Evolutionary conservation across 2,797 vertebrate species (phyloP), one percentile per base, ranked within the genome.

Genomic region (Takifugu ocellatus): DNA sequence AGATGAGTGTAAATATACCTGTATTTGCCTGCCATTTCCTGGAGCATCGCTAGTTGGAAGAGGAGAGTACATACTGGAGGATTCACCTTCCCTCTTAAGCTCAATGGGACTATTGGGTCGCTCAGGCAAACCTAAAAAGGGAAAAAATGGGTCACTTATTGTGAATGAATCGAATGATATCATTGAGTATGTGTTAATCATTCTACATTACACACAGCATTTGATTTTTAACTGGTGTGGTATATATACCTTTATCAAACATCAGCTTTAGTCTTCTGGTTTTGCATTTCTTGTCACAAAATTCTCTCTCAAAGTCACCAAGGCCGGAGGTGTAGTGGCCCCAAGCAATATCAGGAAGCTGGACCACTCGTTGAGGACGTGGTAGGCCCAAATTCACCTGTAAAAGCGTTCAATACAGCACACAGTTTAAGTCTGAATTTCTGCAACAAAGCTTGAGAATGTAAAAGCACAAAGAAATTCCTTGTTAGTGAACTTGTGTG

Each of bases 261-360:
- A 96, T 96, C 63, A 99, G 88, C 83, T 98, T 94, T 59, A 96
- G 90, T 78, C 89, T 92, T 75, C 97, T 90, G 62, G 94, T 98
- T 87, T 97, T 95, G 63, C 94, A 94, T 78, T 97, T 99, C 80
- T 94, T 93, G 84, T 98, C 95, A 48, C 92, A 96, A 83, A 96
- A 95, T 79, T 98, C 97, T 78, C 93, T 93, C 86, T 98, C 94
- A 61, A 99, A 98, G 77, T 98, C 94, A 7, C 94, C 93, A 54
- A 98, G 93, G 77, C 94, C 96, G 59, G 91, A 95, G 59, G 97
- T 99, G 89, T 99, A 98, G 82, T 99, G 96, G 86, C 98, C 96
- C 97, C 97, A 99, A 2, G 93, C 85, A 39, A 99, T 91, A 57
- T 97, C 95, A 10, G 97, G 97, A 67, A 99, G 92, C 68, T 98